A percentile compares a stretch with the other conserved stretches of the same genome.
Conservation (phyloP, 2,113 vertebrate species). For the Tetrax tetrax region DNA sequence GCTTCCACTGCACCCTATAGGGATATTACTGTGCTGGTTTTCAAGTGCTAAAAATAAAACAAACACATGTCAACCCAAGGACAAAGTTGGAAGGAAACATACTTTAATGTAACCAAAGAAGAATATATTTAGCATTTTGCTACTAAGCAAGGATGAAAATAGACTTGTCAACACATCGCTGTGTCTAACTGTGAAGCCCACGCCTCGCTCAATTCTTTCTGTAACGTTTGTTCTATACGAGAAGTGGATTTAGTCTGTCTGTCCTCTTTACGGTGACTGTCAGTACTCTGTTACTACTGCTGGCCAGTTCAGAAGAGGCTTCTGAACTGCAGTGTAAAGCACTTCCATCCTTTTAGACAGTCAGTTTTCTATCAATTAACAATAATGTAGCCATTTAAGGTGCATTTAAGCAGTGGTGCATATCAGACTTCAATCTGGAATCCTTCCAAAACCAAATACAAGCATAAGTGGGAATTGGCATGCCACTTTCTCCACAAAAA, state of each 20-base stretch:
- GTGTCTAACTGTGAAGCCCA: constrained; percentile 21
- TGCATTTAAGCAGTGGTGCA: neutral
- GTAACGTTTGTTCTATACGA: neutral
- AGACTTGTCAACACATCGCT: constrained; percentile 12
- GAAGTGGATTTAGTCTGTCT: neutral
- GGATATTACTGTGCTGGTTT: constrained; percentile 32
- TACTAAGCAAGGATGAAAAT: constrained; percentile 68
- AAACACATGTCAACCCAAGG: constrained; percentile 50
- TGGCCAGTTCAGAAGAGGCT: neutral
- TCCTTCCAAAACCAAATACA: constrained; percentile 21
- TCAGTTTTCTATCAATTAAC: neutral
- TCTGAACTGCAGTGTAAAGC: neutral
- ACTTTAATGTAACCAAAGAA: constrained; percentile 58
- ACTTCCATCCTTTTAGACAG: neutral
- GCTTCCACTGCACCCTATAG: constrained; percentile 27
- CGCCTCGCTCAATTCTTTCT: neutral
- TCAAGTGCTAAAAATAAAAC: constrained; percentile 63
- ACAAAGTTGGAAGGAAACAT: constrained; percentile 58
- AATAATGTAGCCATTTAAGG: neutral
- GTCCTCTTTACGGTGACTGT: neutral
- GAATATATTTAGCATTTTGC: constrained; percentile 63
- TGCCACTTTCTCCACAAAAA: neutral
- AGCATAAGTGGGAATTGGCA: neutral
- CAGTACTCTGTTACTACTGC: neutral
- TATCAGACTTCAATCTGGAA: neutral